Evolutionary conservation across 2,888 invertebrate species (phyloP), one percentile per base, ranked within the genome.

Genomic region (Ditula angustiorana): DNA sequence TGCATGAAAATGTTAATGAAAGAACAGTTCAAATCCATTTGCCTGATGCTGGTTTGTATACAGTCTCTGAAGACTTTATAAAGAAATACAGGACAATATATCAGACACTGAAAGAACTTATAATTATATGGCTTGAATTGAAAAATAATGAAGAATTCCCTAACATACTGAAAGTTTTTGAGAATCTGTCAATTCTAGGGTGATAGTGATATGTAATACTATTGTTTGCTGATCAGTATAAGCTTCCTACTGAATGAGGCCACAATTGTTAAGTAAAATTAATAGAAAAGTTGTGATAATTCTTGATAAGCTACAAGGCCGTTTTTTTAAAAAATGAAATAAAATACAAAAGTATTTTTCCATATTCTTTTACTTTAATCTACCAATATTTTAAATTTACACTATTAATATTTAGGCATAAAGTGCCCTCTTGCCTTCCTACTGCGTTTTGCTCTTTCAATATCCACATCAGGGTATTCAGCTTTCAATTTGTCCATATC

Each of bases 391-490:
- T 55, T 58, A 69, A 58, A 63, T 46, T 13, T 30, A 53, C 35
- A 59, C 24, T 35, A 62, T 61, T 81, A 91, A 79, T 87, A 90
- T 72, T 83, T 86, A 2, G 94, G 94, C 53, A 94, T 77, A 82
- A 72, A 95, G 83, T 96, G 96, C 11, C 96, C 95, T 72, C 94
- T 91, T 10, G 94, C 86, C 83, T 94, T 95, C 70, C 93, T 93
- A 50, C 84, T 83, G 4, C 80, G 81, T 73, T 94, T 94, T 1
- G 95, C 93, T 81, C 94, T 95, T 66, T 96, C 95, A 55, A 98
- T 87, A 82, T 98, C 94, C 4, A 97, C 95, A 79, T 95, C 86
- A 3, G 98, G 97, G 85, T 95, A 98, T 76, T 96, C 94, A 66
- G 94, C 90, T 79, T 95, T 94, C 21, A 98, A 78, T 59, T 95